Base-by-base conservation (phyloP, 2,888 invertebrate species). In the Leucoptera coffeella region DNA sequence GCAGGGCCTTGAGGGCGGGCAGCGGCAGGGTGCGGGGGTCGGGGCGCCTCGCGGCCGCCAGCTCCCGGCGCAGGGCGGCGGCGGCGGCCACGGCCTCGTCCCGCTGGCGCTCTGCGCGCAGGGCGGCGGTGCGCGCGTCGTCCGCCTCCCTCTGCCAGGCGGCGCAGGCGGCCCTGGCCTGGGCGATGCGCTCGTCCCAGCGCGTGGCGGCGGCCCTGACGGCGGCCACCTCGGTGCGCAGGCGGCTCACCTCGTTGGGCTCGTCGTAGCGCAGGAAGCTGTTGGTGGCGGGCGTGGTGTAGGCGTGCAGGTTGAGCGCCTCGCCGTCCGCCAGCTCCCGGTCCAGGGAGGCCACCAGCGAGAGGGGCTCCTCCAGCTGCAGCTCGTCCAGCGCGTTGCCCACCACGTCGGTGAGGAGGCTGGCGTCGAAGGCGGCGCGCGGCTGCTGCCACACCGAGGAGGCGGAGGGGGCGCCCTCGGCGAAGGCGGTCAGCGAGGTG, bases 331-430 rank as follows among this genome's bases (percentile, higher is more conserved):
- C 48, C 29, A 82, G 61, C 49, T 89, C 88, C 43, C 84, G 78
- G 48, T 87, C 88, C 42, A 88, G 73, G 34, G 84, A 78, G 38
- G 82, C 80, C 37, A 82, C 79, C 40, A 88, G 73, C 59, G 80
- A 82, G 44, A 88, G 71, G 29, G 82, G 77, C 50, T 91, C 90
- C 45, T 90, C 89, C 48, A 90, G 69, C 48, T 81, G 82, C 43
- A 90, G 61, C 52, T 94, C 94, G 51, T 93, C 93, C 50, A 93
- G 76, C 37, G 91, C 86, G 58, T 83, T 85, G 36, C 88, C 87
- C 38, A 88, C 81, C 37, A 89, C 85, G 34, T 88, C 85, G 28
- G 85, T 85, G 45, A 87, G 81, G 39, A 81, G 80, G 38, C 76
- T 72, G 12, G 83, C 77, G 56, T 82, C 83, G 62, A 85, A 86